These are phyloP conservation scores for Gallinago solitaria DNA, from an alignment of 2,797 vertebrate species.

Conservation along the genomic window DNA sequence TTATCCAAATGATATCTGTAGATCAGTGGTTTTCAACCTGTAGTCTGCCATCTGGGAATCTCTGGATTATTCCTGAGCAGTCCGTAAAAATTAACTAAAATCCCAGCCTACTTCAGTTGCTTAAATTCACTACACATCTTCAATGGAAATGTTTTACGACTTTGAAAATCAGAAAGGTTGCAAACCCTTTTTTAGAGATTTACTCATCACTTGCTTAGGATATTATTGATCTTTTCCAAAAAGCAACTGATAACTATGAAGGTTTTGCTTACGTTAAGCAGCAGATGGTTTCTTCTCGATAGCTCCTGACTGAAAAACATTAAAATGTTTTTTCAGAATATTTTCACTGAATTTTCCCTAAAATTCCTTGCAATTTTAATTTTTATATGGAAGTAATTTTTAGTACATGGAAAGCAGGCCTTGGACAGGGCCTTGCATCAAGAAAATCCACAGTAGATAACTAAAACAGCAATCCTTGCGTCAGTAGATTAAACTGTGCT, in stretches of 20 bases:
- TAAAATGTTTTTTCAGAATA: neutral
- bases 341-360: neutral
- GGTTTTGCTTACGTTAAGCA: constrained; percentile 20
- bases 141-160: neutral
- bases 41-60: constrained; percentile 12
- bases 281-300: constrained; percentile 45
- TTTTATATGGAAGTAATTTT: constrained; percentile 13
- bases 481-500: neutral
- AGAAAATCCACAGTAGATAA: neutral
- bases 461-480: neutral
- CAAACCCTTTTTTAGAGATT: constrained; percentile 15
- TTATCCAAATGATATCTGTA: constrained; percentile 10
- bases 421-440: neutral
- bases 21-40: constrained; percentile 6
- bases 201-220: neutral
- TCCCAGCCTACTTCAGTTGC: neutral
- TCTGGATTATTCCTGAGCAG: neutral
- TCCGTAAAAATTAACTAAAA: neutral
- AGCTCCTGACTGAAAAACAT: constrained; percentile 16
- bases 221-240: constrained; percentile 45
- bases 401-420: neutral
- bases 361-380: neutral
- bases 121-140: constrained; percentile 4
- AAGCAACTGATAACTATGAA: constrained; percentile 14
- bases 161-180: constrained; percentile 27